These are phyloP conservation scores for Pedicia rivosa DNA, from an alignment of 2,888 invertebrate species.

Conservation along the genomic window DNA sequence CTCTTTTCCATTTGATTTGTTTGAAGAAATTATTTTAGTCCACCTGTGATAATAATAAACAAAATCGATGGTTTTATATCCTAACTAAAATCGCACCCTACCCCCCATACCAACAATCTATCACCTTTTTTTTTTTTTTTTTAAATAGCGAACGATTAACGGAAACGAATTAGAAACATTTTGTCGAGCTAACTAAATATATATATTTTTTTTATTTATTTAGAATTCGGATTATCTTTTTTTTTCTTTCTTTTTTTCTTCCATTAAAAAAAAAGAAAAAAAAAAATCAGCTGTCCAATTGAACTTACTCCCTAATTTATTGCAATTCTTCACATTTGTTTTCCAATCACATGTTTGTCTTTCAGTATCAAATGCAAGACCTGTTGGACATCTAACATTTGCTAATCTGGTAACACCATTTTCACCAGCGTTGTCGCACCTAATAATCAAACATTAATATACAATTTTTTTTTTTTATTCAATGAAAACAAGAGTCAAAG, in stretches of 20 bases:
- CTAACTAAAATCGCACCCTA: too few species aligned
- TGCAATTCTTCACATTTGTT: constrained; percentile 91
- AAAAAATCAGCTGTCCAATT: constrained; percentile 10
- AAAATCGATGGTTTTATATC: too few species aligned
- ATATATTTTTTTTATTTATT: too few species aligned
- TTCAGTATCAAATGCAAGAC: constrained; percentile 86
- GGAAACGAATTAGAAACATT: too few species aligned
- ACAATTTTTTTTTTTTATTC: too few species aligned
- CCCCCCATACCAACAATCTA: too few species aligned
- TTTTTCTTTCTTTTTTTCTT: not conserved
- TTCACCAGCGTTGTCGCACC: constrained; percentile 85
- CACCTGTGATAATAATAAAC: too few species aligned
- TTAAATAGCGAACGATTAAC: not conserved
- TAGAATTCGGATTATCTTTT: too few species aligned
- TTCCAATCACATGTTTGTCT: constrained; percentile 95
- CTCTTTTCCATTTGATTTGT: too few species aligned
- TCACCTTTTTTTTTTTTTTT: not conserved
- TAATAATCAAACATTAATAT: constrained; percentile 24
- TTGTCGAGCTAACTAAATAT: too few species aligned
- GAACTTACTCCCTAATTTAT: constrained; percentile 84
- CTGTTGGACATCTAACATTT: constrained; percentile 74
- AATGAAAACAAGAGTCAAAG: too few species aligned
- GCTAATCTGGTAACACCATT: constrained; percentile 76
- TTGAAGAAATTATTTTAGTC: too few species aligned
- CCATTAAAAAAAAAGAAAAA: not conserved